phyloP scores from a whole-genome alignment of 2,113 vertebrate genomes.

The Sinocyclocheilus anophthalmus region DNA sequence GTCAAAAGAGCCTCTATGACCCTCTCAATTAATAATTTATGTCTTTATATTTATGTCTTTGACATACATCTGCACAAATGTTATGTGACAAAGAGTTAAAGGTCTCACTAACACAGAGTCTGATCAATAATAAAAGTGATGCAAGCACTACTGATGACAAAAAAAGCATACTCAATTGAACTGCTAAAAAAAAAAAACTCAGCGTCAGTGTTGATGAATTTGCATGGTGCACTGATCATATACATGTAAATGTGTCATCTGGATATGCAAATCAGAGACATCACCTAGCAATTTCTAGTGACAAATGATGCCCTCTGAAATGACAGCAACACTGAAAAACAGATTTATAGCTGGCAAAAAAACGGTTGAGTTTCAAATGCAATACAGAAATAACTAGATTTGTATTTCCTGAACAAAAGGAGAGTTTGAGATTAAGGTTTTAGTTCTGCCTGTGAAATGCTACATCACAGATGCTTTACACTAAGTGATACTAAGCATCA shows the following conservation, averaged over 20 bases:
- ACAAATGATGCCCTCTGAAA: slow-evolving; percentile 11
- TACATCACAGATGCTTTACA: neutral
- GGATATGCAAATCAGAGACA: slow-evolving; percentile 28
- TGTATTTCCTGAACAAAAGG: neutral
- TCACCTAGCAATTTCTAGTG: slow-evolving; percentile 7
- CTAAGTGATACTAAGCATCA: neutral
- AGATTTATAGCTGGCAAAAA: neutral
- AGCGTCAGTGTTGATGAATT: neutral
- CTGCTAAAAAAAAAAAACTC: neutral
- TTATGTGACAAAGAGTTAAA: neutral
- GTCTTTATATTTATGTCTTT: neutral
- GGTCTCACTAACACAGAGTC: neutral
- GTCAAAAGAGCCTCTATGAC: neutral
- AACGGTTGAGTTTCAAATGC: neutral
- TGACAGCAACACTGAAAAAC: slow-evolving; percentile 7
- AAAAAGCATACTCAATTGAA: neutral
- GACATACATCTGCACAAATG: neutral
- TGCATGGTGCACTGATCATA: neutral
- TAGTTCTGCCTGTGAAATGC: neutral
- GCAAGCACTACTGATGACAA: neutral
- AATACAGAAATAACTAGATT: neutral
- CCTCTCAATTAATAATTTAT: neutral
- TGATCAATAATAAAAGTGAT: neutral
- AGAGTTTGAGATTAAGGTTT: neutral
- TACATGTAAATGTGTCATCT: slow-evolving; percentile 24